Evolutionary conservation across 2,888 invertebrate species (phyloP).

Genomic region (Bellardia bayeri): DNA sequence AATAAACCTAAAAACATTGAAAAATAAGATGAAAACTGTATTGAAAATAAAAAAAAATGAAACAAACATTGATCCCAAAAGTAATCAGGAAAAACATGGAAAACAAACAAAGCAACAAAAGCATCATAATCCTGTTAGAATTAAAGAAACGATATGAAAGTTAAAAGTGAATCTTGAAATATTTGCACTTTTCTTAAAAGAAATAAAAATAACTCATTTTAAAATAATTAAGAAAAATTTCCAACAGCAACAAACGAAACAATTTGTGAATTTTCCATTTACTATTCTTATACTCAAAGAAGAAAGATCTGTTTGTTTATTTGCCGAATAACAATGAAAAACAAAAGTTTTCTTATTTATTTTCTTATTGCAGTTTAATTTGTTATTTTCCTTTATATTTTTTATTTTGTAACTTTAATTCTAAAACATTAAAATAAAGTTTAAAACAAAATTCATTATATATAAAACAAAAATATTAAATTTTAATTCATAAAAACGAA

Average conservation of each 20-base stretch:
- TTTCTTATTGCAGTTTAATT: constrained; percentile 66
- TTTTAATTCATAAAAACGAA: constrained; percentile 64
- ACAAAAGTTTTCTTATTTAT: constrained; percentile 59
- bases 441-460: constrained; percentile 58
- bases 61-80: constrained; percentile 42
- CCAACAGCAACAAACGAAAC: constrained; percentile 13
- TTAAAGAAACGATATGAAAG: constrained; percentile 37
- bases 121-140: constrained; percentile 58
- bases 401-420: constrained; percentile 67
- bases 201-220: constrained; percentile 32
- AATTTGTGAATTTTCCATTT: constrained; percentile 43
- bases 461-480: constrained; percentile 61
- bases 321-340: constrained; percentile 27
- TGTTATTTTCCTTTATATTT: constrained; percentile 64
- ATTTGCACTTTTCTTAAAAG: constrained; percentile 38
- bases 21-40: constrained; percentile 55
- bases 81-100: constrained; percentile 8
- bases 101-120: constrained; percentile 27
- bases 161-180: constrained; percentile 48
- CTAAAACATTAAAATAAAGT: constrained; percentile 69
- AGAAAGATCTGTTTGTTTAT: constrained; percentile 28
- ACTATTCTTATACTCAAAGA: constrained; percentile 34
- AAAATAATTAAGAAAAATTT: constrained; percentile 53
- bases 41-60: constrained; percentile 56
- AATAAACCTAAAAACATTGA: constrained; percentile 54